Percentiles rank a stretch among this genome's conserved stretches.
These are phyloP conservation scores for Periophthalmus magnuspinnatus DNA, from an alignment of 2,797 vertebrate genomes.

Conservation along the genomic window DNA sequence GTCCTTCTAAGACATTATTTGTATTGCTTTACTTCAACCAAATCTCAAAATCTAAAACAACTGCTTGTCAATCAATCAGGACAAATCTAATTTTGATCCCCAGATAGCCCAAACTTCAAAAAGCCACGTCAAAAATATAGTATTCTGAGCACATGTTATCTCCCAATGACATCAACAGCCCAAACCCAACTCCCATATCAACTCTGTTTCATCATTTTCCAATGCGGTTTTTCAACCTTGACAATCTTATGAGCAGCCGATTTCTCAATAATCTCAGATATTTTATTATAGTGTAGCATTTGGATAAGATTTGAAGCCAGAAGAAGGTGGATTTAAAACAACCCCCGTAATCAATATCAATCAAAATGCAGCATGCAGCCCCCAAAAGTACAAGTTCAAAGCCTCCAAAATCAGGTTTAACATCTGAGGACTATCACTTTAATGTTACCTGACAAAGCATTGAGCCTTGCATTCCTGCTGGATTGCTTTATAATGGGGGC, in stretches of 20 bases:
- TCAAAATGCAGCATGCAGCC: conserved; percentile 10
- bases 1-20: not conserved
- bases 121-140: not conserved
- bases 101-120: not conserved
- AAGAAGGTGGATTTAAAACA: conserved; percentile 6
- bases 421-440: conserved; percentile 12
- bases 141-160: not conserved
- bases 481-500: conserved; percentile 14
- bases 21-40: not conserved
- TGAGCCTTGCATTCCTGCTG: conserved; percentile 7
- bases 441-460: conserved; percentile 17
- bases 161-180: not conserved
- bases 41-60: not conserved
- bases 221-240: not conserved
- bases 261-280: not conserved
- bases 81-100: not conserved
- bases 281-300: conserved; percentile 2
- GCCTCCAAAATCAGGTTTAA: conserved; percentile 11
- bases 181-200: not conserved
- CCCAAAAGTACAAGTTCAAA: conserved; percentile 11
- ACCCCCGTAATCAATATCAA: conserved; percentile 7
- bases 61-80: not conserved
- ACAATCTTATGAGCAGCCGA: not conserved
- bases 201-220: conserved; percentile 6
- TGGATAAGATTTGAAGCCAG: not conserved